Conservation (phyloP, 1,140 invertebrate species). For the Drosophila lini region DNA sequence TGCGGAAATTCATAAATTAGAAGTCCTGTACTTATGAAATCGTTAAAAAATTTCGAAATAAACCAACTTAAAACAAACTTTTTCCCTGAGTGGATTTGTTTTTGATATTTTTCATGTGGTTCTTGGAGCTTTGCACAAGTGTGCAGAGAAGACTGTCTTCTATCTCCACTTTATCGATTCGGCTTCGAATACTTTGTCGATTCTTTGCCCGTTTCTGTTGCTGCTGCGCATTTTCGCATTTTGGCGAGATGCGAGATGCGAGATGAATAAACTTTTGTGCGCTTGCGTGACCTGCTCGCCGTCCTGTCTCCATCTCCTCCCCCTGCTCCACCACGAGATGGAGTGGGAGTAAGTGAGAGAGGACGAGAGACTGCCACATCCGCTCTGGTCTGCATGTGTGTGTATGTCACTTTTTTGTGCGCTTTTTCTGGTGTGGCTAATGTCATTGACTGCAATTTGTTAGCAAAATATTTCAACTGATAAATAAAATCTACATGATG, state of each 20-base stretch:
- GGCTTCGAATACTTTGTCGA: slow-evolving; percentile 64
- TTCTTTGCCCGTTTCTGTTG: slow-evolving; percentile 30
- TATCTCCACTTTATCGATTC: slow-evolving; percentile 63
- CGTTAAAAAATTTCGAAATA: not conserved
- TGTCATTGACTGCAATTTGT: slow-evolving; percentile 84
- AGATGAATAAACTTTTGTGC: slow-evolving; percentile 79
- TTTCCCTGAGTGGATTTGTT: slow-evolving; percentile 22
- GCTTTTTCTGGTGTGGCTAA: slow-evolving; percentile 28
- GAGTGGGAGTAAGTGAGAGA: slow-evolving; percentile 3
- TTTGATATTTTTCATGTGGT: slow-evolving; percentile 20
- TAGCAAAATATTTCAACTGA: slow-evolving; percentile 81
- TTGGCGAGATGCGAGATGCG: slow-evolving; percentile 52
- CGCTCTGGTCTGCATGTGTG: slow-evolving; percentile 51
- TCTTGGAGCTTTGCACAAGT: slow-evolving; percentile 66
- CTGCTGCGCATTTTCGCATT: slow-evolving; percentile 77
- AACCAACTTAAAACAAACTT: not conserved
- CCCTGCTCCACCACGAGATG: not conserved
- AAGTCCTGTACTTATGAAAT: too few relatives aligned
- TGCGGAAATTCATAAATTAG: too few relatives aligned
- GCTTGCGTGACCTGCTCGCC: slow-evolving; percentile 75
- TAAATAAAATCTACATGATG: slow-evolving; percentile 78
- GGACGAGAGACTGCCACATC: slow-evolving; percentile 47
- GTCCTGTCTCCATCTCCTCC: slow-evolving; percentile 15
- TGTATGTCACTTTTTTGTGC: slow-evolving; percentile 5
- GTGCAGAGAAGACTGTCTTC: slow-evolving; percentile 41